Base-by-base conservation (phyloP, 2,888 invertebrate genomes). In the Heteropelma amictum region DNA sequence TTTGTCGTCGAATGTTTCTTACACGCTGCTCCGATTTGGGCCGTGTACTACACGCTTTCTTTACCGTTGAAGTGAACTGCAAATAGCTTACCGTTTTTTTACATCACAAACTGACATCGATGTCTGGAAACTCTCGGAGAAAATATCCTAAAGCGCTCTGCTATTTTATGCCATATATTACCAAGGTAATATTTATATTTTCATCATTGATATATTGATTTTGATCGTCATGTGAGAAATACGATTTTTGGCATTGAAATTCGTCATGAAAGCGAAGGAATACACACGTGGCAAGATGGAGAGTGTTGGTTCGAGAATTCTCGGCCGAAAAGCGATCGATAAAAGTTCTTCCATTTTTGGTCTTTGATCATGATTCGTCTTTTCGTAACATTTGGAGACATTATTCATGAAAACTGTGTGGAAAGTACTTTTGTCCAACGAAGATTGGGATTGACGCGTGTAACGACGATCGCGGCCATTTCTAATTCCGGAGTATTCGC, bases 1-100 rank as follows among this genome's bases (percentile, higher is more conserved):
- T 49, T 56, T 30, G 30, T 56, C 23, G 17, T 56, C 40, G n/a
- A 30, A 49, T 19, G 56, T 51, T 49, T 40, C 35, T 17, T n/a
- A 17, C 12, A 60, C 33, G 8, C 28, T 19, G 40, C 49, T 47
- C 47, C 35, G 35, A 33, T 38, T 45, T 47, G 14, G 33, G 21
- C 38, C 23, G 40, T 65, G 35, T 14, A 54, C 42, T 33, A 47
- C 42, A 42, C 21, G 3, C 30, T 54, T 28, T 42, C n/a, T 23
- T 19, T 21, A 12, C 26, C 6, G 2, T n/a, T 21, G 6, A 8
- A 51, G 4, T 21, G 21, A 5, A 19, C 40, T 40, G 8, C 12
- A 14, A 21, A 56, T 23, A 38, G 17, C 23, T 54, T 45, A 10
- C 35, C 7, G 8, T 40, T 30, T 28, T 58, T n/a, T n/a, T 58